Evolutionary conservation across 2,797 vertebrate species (phyloP), one percentile per base, ranked within the genome.

Genomic region (Gallinago stenura): DNA sequence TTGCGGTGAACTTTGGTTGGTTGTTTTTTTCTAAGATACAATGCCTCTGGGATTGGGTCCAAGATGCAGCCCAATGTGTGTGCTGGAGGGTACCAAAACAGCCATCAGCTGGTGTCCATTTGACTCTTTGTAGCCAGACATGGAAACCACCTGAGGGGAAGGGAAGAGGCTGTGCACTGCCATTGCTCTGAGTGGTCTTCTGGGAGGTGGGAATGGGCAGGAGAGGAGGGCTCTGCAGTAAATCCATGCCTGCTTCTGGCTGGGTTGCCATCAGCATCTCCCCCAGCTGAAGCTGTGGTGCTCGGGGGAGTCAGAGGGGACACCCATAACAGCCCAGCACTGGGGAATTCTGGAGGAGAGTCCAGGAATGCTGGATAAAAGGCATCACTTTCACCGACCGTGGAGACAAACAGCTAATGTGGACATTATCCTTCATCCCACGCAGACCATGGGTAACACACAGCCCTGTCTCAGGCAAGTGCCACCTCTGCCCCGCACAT

Each of bases 361-460:
- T 17, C 48, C 14, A 22, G n/a, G 6, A 30, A 37, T 45, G 25
- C 50, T 64, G 80, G 12, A 50, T 37, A 66, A 72, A 83, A 10
- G 68, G 12, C 21, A 24, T 24, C 71, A 60, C 18, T 48, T 53
- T 65, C 51, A 17, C 0, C 0, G 28, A 31, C 30, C 2, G 2
- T 11, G 20, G 46, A 54, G 30, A 33, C 9, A 65, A 71, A 48
- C 15, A 71, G 60, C 24, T 41, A 22, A 48, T 2, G 33, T 24
- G 39, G 41, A 68, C 73, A 76, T 69, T 39, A 18, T 45, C 62
- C 41, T 46, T 46, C 1, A 1, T 33, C 43, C 50, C 37, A 30
- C 1, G 0, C 24, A 62, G 62, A 48, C 46, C 3, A 0, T 30
- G 37, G 41, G 28, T 60, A 45, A 33, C 33, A 9, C 4, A 4